These are phyloP conservation scores for Schizothorax lantsangensis DNA, from an alignment of 2,797 vertebrate species.

Conservation along the genomic window DNA sequence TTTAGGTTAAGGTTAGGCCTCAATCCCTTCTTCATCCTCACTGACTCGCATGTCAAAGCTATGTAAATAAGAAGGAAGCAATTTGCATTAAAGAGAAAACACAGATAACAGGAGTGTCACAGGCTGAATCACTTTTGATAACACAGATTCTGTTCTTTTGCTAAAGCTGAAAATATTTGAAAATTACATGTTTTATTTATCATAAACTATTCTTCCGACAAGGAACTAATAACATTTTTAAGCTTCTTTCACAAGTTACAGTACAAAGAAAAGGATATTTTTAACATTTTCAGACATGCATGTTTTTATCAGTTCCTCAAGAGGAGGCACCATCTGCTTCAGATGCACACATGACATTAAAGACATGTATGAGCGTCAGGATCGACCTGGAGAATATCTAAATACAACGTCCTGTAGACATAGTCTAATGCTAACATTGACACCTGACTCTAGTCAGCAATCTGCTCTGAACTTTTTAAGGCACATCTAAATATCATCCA, in stretches of 20 bases:
- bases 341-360: neutral
- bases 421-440: conserved; percentile 18
- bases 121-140: neutral
- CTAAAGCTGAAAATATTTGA: neutral
- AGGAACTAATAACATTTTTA: neutral
- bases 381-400: neutral
- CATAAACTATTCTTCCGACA: neutral
- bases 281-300: neutral
- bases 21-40: neutral
- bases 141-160: neutral
- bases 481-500: neutral
- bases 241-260: neutral
- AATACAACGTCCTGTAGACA: neutral
- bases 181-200: neutral
- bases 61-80: conserved; percentile 10
- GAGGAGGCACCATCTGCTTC: neutral
- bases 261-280: neutral
- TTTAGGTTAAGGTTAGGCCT: neutral
- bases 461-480: neutral
- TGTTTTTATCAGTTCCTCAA: neutral
- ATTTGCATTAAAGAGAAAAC: neutral
- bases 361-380: neutral
- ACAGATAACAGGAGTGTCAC: neutral
- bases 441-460: neutral
- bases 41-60: neutral